A percentile compares a stretch with the other conserved stretches of the same genome.
Evolutionary conservation across 2,113 vertebrate species (phyloP).

Genomic region (Catagonus wagneri): DNA sequence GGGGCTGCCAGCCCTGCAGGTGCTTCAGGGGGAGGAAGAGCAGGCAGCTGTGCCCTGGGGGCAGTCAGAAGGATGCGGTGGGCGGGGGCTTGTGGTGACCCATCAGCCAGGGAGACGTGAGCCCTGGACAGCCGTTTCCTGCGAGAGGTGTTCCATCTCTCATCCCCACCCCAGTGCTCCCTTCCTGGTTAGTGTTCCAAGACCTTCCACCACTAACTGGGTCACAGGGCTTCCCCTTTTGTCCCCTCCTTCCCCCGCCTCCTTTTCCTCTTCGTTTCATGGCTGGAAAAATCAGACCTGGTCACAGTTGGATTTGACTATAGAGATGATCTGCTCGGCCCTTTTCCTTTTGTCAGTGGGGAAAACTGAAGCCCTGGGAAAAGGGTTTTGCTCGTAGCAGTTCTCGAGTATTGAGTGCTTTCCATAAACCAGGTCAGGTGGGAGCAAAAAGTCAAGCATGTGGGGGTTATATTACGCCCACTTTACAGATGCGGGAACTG

Average conservation of each 20-base stretch:
- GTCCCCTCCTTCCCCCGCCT: not conserved
- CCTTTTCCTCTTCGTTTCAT: not conserved
- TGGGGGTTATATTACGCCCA: not conserved
- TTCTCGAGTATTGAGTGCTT: not conserved
- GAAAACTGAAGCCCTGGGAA: not conserved
- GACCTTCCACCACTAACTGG: not conserved
- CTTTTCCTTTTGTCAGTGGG: not conserved
- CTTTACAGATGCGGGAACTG: not conserved
- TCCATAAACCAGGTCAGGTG: not conserved
- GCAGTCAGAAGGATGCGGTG: constrained; percentile 42
- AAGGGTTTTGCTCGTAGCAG: not conserved
- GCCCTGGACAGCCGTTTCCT: constrained; percentile 61
- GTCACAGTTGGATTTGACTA: not conserved
- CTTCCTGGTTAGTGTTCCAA: constrained; percentile 21
- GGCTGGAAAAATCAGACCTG: constrained; percentile 49
- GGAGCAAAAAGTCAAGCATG: not conserved
- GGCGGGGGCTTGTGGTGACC: not conserved
- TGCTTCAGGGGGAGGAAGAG: not conserved
- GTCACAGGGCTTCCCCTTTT: constrained; percentile 23
- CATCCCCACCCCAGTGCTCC: not conserved
- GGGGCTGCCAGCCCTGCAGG: constrained; percentile 37
- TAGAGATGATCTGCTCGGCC: not conserved
- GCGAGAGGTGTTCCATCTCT: not conserved
- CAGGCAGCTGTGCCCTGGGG: not conserved
- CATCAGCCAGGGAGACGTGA: not conserved